Conservation (phyloP, 2,797 vertebrate genomes). For the Trachops cirrhosus region DNA sequence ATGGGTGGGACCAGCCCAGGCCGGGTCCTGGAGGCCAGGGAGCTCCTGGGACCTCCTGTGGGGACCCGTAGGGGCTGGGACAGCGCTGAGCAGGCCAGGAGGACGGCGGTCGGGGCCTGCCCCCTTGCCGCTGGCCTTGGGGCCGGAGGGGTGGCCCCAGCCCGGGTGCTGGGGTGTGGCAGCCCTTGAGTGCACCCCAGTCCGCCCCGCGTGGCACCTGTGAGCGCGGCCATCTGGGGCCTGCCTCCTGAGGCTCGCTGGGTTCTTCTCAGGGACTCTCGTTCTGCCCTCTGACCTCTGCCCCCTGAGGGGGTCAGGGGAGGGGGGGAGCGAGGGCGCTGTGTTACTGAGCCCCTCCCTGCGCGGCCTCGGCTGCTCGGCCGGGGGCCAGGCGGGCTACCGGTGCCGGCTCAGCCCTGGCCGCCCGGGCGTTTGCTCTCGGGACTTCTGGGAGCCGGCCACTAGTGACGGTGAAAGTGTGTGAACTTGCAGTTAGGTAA, state of each 20-base stretch:
- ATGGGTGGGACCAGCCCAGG: too few relatives aligned
- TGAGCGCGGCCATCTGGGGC: rapidly evolving
- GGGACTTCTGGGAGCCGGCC: neutral
- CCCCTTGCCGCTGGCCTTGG: neutral
- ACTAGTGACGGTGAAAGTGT: rapidly evolving
- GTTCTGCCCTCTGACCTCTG: neutral
- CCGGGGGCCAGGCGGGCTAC: rapidly evolving
- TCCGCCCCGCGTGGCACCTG: rapidly evolving
- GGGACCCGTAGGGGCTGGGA: neutral
- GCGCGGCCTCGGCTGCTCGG: rapidly evolving
- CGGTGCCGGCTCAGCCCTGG: rapidly evolving
- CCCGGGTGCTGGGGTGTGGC: neutral
- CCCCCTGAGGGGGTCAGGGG: neutral
- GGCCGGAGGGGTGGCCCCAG: neutral
- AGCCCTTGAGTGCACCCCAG: neutral
- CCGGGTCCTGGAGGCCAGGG: too few relatives aligned
- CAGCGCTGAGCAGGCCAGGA: neutral
- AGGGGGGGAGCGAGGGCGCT: rapidly evolving
- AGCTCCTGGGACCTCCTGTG: neutral
- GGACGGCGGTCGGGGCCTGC: neutral
- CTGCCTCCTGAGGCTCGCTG: neutral
- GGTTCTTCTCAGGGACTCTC: neutral
- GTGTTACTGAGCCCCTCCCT: neutral
- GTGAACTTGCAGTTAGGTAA: rapidly evolving
- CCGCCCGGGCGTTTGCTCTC: rapidly evolving